phyloP scores from a whole-genome alignment of 2,797 vertebrate species.

The Lerista edwardsae region DNA sequence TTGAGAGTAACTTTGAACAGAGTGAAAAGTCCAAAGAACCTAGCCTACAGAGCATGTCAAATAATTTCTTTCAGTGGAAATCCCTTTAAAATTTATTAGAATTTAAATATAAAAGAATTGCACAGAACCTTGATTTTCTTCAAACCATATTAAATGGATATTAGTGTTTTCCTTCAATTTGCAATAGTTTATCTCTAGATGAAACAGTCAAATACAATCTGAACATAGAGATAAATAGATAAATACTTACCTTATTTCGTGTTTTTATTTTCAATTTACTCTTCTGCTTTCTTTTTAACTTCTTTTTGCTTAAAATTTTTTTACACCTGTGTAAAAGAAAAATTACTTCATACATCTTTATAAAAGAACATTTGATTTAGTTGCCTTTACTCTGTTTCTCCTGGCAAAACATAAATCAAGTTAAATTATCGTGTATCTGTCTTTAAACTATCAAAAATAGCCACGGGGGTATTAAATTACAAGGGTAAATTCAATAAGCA shows the following conservation, averaged over 20 bases:
- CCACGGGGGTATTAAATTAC: not conserved
- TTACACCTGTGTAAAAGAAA: slow-evolving; percentile 84
- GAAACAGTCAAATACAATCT: not conserved
- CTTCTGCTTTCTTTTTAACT: slow-evolving; percentile 97
- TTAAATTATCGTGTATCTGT: not conserved
- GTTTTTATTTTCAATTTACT: slow-evolving; percentile 98
- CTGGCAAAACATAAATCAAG: not conserved
- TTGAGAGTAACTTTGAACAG: not conserved
- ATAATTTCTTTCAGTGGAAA: not conserved
- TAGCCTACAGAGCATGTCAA: no score
- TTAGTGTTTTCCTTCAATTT: not conserved
- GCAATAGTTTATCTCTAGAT: not conserved
- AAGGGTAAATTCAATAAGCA: not conserved
- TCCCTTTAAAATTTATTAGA: not conserved
- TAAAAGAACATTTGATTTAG: not conserved
- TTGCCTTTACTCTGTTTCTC: not conserved
- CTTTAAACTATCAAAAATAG: not conserved
- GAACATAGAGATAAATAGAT: not conserved
- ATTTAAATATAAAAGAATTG: not conserved
- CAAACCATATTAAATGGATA: not conserved
- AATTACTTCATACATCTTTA: not conserved
- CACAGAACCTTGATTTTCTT: not conserved
- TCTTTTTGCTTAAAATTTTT: slow-evolving; percentile 98
- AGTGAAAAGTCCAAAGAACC: not conserved
- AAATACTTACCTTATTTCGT: slow-evolving; percentile 90